Conservation (phyloP, 2,888 invertebrate genomes). For the Psococerastis gibbosa region DNA sequence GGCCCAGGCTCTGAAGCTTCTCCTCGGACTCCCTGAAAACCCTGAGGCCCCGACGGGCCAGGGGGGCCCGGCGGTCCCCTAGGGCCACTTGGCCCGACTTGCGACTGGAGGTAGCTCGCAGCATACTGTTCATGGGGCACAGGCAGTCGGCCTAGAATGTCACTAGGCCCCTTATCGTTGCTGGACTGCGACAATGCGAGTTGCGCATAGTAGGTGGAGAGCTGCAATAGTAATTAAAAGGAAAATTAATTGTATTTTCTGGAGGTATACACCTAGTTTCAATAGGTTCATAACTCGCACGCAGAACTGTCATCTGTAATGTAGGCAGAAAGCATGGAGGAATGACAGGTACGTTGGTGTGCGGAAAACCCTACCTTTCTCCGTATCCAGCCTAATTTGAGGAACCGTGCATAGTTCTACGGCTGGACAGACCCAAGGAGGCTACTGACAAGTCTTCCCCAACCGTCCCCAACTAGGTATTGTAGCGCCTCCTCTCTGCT, state of each 20-base stretch:
- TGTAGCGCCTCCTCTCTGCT: too few relatives aligned
- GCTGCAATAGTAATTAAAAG: constrained; percentile 27
- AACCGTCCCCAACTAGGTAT: too few relatives aligned
- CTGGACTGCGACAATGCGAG: constrained; percentile 48
- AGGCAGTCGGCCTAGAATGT: constrained; percentile 20
- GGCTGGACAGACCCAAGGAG: too few relatives aligned
- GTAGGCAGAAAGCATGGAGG: too few relatives aligned
- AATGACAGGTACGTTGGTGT: too few relatives aligned
- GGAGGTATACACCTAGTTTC: neutral
- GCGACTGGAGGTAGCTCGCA: constrained; percentile 49
- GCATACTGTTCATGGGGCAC: constrained; percentile 43
- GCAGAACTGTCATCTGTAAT: too few relatives aligned
- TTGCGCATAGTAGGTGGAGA: constrained; percentile 56
- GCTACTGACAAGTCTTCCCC: too few relatives aligned
- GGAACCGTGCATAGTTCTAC: too few relatives aligned
- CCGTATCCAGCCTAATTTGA: too few relatives aligned
- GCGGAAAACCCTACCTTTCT: too few relatives aligned
- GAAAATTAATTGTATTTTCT: constrained; percentile 9
- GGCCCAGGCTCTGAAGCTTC: constrained; percentile 48
- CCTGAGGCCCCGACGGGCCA: constrained; percentile 49
- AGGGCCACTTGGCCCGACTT: constrained; percentile 60
- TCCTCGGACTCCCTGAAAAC: constrained; percentile 65
- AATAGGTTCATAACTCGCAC: too few relatives aligned
- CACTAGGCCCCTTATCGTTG: constrained; percentile 57
- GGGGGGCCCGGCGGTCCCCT: constrained; percentile 47